Percentiles rank a stretch among this genome's conserved stretches.
phyloP scores from a whole-genome alignment of 2,113 vertebrate genomes.

The Pygoscelis antarcticus region DNA sequence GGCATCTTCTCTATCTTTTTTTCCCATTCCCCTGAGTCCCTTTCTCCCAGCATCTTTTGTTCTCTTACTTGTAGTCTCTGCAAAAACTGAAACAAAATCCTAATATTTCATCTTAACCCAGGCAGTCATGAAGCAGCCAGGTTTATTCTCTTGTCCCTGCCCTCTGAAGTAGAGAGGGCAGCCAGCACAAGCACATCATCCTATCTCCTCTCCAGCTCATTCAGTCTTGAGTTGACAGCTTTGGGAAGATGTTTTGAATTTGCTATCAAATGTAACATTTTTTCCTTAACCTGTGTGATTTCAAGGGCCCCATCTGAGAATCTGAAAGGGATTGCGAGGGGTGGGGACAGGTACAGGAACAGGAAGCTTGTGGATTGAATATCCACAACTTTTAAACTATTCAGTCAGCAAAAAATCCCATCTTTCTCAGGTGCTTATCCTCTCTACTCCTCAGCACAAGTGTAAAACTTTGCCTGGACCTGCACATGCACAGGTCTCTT shows the following conservation, averaged over 20 bases:
- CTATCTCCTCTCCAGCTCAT: not conserved
- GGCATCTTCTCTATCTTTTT: not conserved
- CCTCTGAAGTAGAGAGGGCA: not conserved
- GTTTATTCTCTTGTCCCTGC: not conserved
- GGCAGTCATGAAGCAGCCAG: not conserved
- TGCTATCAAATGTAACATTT: not conserved
- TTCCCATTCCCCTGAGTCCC: not conserved
- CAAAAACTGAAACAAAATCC: not conserved
- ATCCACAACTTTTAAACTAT: not conserved
- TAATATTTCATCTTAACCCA: not conserved
- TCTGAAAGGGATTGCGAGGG: not conserved
- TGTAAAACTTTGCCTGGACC: not conserved
- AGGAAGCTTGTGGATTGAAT: not conserved
- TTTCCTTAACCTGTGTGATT: not conserved
- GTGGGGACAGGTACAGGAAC: not conserved
- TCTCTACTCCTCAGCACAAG: not conserved
- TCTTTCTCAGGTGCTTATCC: not conserved
- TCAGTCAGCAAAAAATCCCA: not conserved
- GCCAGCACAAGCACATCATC: rapidly evolving
- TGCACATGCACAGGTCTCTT: not conserved
- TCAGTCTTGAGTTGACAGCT: not conserved
- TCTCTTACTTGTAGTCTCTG: not conserved
- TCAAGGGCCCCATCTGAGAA: not conserved
- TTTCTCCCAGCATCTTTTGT: not conserved
- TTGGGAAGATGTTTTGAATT: not conserved